These are phyloP conservation scores for Drosophila mimetica DNA, from an alignment of 2,888 invertebrate genomes.

Conservation along the genomic window DNA sequence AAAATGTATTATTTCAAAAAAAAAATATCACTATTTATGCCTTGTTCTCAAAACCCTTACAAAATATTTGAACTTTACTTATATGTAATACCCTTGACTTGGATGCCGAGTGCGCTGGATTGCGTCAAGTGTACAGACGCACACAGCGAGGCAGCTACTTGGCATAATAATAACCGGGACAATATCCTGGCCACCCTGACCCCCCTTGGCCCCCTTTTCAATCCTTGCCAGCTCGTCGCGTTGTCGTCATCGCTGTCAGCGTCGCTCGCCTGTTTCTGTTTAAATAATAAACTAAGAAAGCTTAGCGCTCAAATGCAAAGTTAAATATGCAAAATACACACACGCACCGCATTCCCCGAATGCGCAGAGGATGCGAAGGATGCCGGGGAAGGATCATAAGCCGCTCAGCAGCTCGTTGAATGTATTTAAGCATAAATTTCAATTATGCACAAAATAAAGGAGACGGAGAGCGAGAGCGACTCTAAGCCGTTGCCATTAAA, in stretches of 20 bases:
- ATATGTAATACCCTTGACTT: no score
- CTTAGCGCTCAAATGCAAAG: conserved; percentile 69
- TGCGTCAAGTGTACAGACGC: background rate
- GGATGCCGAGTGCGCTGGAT: no score
- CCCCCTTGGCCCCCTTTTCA: background rate
- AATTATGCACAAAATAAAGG: conserved; percentile 66
- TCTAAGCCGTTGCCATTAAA: conserved; percentile 64
- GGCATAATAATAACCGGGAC: conserved; percentile 64
- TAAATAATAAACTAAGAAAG: conserved; percentile 70
- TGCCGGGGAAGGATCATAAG: conserved; percentile 57
- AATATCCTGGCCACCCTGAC: conserved; percentile 7
- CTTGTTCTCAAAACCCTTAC: no score
- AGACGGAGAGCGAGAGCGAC: conserved; percentile 18
- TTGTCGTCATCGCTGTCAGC: conserved; percentile 51
- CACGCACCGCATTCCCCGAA: conserved; percentile 29
- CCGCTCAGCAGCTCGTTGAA: conserved; percentile 64
- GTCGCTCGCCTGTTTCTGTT: conserved; percentile 60
- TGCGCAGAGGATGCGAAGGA: conserved; percentile 21
- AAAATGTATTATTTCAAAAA: no score
- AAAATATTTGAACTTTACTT: no score
- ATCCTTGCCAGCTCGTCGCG: conserved; percentile 29
- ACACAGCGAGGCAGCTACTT: conserved; percentile 44
- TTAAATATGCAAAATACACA: conserved; percentile 66
- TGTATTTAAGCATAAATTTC: conserved; percentile 71
- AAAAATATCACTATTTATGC: no score